Evolutionary conservation across 2,888 invertebrate species (phyloP), one percentile per base, ranked within the genome.

Genomic region (Leucophora obtusa): DNA sequence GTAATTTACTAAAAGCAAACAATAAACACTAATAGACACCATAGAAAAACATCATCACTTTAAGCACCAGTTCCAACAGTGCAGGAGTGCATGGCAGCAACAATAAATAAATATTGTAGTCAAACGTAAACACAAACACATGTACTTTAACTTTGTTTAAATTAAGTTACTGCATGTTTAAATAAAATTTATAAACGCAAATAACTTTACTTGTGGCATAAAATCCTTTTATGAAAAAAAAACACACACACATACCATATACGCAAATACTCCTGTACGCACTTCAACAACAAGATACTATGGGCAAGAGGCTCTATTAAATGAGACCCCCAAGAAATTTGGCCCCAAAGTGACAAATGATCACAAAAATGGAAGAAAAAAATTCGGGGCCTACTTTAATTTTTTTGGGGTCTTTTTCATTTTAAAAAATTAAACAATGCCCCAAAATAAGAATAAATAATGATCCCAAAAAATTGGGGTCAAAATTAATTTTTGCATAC

Each of bases 1-100:
- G 63, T 65, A 76, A 70, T 76, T 76, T 63, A 63, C 56, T 58
- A 76, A 65, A 53, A 18, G 51, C 51, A 59, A 70, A 70, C 65
- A 76, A 76, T 76, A 76, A 70, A 65, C 63, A 63, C 58, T 63
- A 76, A 76, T 70, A 70, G 63, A 76, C 63, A 76, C 43, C 43
- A 51, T 38, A 58, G 62, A 47, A 69, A 53, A 54, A 54, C 62
- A 58, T 56, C 65, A 65, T 33, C 53, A 53, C 35, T 35, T 62
- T 71, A 28, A 54, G 5, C 53, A 38, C 17, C 28, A 28, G 28
- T 28, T 3, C 28, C 72, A 21, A 10, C 18, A 68, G 60, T 68
- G 60, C 60, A 62, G 53, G 47, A 53, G 68, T 68, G 74, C 68
- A 54, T 60, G 15, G 17, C 35, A 73, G 35, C 11, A 73, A 38